Percentiles rank a stretch among this genome's conserved stretches.
Conservation (phyloP, 53 echinoderm and acorn worm genomes). For the Holothuria leucospilota region DNA sequence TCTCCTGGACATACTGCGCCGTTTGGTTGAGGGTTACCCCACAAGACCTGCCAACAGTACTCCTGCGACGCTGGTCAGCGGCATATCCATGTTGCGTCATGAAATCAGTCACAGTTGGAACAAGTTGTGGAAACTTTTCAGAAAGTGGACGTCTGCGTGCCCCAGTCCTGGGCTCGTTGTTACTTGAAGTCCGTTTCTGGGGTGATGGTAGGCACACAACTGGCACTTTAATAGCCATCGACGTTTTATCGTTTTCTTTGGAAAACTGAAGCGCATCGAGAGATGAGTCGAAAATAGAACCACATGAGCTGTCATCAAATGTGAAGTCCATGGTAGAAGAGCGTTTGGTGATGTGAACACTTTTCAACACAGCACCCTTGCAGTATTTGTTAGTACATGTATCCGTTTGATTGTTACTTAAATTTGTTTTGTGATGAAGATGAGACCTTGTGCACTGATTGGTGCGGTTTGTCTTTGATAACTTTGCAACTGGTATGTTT, state of each 20-base stretch:
- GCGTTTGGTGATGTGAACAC: too few species aligned
- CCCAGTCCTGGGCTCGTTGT: slow-evolving; percentile 1
- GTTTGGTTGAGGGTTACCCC: not conserved
- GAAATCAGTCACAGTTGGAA: not conserved
- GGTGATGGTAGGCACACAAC: not conserved
- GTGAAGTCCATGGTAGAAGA: not conserved
- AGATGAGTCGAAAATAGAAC: not conserved
- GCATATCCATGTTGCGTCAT: slow-evolving; percentile 21
- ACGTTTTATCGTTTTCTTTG: not conserved
- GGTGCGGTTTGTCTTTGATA: too few species aligned
- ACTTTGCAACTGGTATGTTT: too few species aligned
- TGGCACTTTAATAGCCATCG: slow-evolving; percentile 1
- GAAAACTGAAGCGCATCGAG: not conserved
- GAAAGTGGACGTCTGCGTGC: slow-evolving; percentile 6
- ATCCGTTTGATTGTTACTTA: too few species aligned
- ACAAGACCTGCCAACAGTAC: not conserved
- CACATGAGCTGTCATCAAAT: slow-evolving; percentile 5
- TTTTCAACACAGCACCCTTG: too few species aligned
- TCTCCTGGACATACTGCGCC: not conserved
- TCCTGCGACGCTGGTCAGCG: not conserved
- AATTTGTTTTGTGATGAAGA: too few species aligned
- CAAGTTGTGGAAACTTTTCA: slow-evolving; percentile 9
- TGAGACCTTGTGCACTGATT: too few species aligned
- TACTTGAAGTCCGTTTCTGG: not conserved
- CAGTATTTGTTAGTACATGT: too few species aligned